phyloP scores from a whole-genome alignment of 2,888 invertebrate species.

The Brachyptera putata region DNA sequence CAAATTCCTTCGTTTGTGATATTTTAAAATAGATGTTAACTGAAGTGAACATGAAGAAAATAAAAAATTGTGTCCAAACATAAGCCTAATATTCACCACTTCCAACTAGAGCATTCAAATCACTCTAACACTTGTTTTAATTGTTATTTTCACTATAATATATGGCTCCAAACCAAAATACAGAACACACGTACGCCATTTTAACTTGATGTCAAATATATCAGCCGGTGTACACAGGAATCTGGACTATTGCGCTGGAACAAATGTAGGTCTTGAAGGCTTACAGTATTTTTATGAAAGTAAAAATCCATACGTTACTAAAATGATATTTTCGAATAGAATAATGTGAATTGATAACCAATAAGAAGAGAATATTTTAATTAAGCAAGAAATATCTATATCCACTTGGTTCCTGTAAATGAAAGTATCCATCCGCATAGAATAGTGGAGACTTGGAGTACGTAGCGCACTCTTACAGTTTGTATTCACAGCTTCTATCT shows the following conservation, averaged over 20 bases:
- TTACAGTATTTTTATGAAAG: no score
- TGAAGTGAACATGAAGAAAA: constrained; percentile 22
- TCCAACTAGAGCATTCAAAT: not conserved
- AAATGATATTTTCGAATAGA: no score
- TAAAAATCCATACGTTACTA: no score
- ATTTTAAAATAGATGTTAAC: not conserved
- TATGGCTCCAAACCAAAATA: constrained; percentile 39
- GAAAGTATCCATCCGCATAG: no score
- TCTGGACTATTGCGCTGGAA: no score
- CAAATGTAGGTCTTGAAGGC: constrained; percentile 19
- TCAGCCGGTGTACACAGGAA: constrained; percentile 25
- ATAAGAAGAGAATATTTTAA: no score
- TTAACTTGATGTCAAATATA: constrained; percentile 36
- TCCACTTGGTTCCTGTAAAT: no score
- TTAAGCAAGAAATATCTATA: no score
- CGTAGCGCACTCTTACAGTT: no score
- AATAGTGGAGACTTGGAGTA: no score
- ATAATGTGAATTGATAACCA: no score
- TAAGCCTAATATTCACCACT: not conserved
- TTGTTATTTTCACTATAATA: constrained; percentile 30
- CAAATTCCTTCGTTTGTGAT: not conserved
- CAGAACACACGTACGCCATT: constrained; percentile 41
- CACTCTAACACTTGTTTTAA: constrained; percentile 1
- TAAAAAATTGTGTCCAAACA: not conserved
- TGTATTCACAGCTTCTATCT: no score